phyloP scores from a whole-genome alignment of 2,113 vertebrate species.

The Clarias batrachus region DNA sequence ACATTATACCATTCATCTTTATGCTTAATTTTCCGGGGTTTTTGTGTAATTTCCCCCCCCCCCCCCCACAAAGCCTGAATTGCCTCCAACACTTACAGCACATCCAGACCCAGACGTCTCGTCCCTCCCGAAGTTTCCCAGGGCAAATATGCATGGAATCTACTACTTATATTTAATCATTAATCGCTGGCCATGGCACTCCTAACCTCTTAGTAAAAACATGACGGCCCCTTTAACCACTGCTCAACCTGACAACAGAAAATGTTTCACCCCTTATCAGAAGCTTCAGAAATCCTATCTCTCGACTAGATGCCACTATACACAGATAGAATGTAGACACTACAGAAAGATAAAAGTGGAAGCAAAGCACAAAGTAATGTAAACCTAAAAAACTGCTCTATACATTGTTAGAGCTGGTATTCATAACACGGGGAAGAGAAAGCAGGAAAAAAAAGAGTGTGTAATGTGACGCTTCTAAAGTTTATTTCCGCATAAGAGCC shows the following conservation, averaged over 20 bases:
- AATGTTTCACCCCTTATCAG: conserved; percentile 36
- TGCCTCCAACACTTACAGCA: conserved; percentile 22
- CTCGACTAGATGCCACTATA: not conserved
- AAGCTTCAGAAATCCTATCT: conserved; percentile 2
- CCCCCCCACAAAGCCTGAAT: conserved; percentile 39
- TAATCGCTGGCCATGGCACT: conserved; percentile 55
- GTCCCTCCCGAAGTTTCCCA: conserved; percentile 29
- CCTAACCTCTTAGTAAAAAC: conserved; percentile 46
- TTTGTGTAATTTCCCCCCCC: no score
- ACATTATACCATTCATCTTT: conserved; percentile 12
- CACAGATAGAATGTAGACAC: conserved; percentile 1
- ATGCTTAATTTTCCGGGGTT: conserved; percentile 21
- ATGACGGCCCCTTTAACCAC: conserved; percentile 8
- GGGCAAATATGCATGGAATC: conserved; percentile 65
- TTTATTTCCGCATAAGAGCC: conserved; percentile 25
- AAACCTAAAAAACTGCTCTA: not conserved
- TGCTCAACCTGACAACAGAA: conserved; percentile 25
- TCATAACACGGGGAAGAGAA: not conserved
- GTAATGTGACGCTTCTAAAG: not conserved
- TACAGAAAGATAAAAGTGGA: not conserved
- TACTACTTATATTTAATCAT: conserved; percentile 69
- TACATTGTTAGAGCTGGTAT: not conserved
- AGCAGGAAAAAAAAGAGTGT: not conserved
- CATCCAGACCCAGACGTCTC: conserved; percentile 34
- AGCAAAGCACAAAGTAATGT: not conserved